Conservation (phyloP, 2,888 invertebrate species). For the Drosophila setosimentum region DNA sequence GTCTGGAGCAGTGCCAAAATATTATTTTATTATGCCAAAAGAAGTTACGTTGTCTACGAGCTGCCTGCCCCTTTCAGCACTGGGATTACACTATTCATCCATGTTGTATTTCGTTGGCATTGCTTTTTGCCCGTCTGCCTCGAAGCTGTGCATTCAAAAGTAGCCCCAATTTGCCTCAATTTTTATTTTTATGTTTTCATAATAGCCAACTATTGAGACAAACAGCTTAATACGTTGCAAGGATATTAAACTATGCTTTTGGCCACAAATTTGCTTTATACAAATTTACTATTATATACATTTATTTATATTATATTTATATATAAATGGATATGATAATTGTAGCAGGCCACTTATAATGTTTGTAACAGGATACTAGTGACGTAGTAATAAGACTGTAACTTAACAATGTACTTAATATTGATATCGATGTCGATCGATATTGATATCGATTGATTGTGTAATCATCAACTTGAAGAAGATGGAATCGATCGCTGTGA, state of each 20-base stretch:
- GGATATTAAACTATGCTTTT: conserved; percentile 30
- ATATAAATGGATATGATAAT: too few species aligned
- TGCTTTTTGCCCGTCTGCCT: conserved; percentile 24
- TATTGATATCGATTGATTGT: background rate
- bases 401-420: background rate
- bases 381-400: background rate
- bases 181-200: conserved; percentile 22
- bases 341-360: background rate
- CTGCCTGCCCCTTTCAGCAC: conserved; percentile 34
- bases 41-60: conserved; percentile 59
- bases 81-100: conserved; percentile 54
- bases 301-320: too few species aligned
- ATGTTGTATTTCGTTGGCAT: conserved; percentile 30
- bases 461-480: too few species aligned
- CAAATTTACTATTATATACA: background rate
- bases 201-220: conserved; percentile 22
- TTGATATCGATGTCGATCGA: background rate
- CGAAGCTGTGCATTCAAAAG: conserved; percentile 52
- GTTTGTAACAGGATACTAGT: background rate
- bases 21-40: conserved; percentile 73
- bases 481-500: too few species aligned
- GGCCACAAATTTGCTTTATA: conserved; percentile 18
- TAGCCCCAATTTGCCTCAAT: conserved; percentile 57
- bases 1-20: conserved; percentile 65
- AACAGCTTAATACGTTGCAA: conserved; percentile 41